Evolutionary conservation across 2,113 vertebrate genomes (phyloP).

Genomic region (Nicator chloris): DNA sequence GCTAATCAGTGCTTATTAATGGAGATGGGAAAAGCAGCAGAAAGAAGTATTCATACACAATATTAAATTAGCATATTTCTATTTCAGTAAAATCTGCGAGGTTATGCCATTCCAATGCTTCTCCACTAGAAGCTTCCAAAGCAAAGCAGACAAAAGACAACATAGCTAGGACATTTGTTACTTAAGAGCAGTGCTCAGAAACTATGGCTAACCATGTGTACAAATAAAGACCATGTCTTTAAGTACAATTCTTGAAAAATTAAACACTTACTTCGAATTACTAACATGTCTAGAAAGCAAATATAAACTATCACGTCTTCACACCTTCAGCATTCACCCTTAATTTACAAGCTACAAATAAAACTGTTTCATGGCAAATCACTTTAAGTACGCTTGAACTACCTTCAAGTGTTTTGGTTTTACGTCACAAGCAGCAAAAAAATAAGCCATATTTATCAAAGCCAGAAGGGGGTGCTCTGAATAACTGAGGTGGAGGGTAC

Average conservation of each 20-base stretch:
- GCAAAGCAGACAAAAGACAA: neutral
- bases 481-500: neutral
- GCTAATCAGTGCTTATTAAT: neutral
- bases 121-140: neutral
- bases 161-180: neutral
- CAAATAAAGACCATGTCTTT: neutral
- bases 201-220: neutral
- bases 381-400: neutral
- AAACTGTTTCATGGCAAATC: neutral
- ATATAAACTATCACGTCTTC: neutral
- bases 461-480: slow-evolving; percentile 47
- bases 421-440: neutral
- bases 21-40: neutral
- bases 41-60: neutral
- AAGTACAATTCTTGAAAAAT: neutral
- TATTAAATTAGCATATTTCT: neutral
- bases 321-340: neutral
- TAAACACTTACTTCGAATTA: neutral
- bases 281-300: neutral
- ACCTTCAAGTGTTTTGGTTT: neutral
- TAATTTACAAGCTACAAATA: neutral
- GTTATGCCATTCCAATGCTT: neutral
- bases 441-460: neutral
- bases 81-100: neutral
- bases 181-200: neutral